phyloP scores from a whole-genome alignment of 92 coral and sea anemone genomes.

The Hydrozoanthus gracilis region DNA sequence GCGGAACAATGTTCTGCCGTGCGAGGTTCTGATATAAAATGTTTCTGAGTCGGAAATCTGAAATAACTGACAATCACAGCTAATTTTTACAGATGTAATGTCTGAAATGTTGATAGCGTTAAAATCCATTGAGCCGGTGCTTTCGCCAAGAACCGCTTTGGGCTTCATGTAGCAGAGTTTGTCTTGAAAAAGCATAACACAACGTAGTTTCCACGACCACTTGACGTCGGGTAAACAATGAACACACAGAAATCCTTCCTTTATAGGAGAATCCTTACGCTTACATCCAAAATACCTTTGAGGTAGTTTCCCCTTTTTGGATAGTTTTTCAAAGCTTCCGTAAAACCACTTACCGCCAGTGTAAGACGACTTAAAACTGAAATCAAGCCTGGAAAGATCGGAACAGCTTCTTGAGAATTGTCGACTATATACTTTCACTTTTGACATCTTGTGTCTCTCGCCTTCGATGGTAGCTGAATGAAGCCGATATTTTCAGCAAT shows the following conservation, averaged over 20 bases:
- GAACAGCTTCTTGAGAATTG: neutral
- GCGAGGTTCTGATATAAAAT: slow-evolving; percentile 17
- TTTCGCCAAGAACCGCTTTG: slow-evolving; percentile 1
- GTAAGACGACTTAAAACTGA: neutral
- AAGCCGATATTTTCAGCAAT: neutral
- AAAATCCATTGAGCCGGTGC: slow-evolving; percentile 27
- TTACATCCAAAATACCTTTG: slow-evolving; percentile 27
- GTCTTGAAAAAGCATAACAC: slow-evolving; percentile 31
- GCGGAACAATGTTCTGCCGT: slow-evolving; percentile 30
- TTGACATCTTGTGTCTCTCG: neutral
- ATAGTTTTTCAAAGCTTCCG: slow-evolving; percentile 4
- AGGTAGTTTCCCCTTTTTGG: slow-evolving; percentile 1
- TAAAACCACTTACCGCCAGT: neutral
- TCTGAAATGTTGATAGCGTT: slow-evolving; percentile 28
- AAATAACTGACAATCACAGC: neutral
- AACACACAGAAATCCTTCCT: slow-evolving; percentile 43
- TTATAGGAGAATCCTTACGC: slow-evolving; percentile 15
- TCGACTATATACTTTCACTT: neutral
- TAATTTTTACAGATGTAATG: slow-evolving; percentile 30
- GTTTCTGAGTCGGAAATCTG: slow-evolving; percentile 30
- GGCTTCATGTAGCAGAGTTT: slow-evolving; percentile 38
- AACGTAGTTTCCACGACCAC: slow-evolving; percentile 36
- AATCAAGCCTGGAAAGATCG: neutral
- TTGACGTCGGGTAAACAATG: slow-evolving; percentile 27
- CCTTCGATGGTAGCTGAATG: neutral